Evolutionary conservation across 2,113 vertebrate genomes (phyloP), one percentile per base, ranked within the genome.

Genomic region (Pipra filicauda): DNA sequence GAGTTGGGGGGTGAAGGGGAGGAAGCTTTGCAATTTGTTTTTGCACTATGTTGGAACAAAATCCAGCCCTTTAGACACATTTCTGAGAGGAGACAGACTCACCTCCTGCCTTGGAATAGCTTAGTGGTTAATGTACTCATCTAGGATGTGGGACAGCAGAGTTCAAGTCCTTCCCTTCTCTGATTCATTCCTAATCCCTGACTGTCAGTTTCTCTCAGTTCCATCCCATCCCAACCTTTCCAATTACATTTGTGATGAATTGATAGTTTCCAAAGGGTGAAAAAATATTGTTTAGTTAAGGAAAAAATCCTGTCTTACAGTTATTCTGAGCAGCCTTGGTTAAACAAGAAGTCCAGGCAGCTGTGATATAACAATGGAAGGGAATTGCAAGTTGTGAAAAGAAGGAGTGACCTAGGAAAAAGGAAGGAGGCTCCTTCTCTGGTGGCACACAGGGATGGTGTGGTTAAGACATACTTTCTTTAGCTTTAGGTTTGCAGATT

Each of bases 141-240:
- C 65, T 21, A 44, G 65, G 91, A 77, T 88, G 86, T 69, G 83
- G 75, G 57, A 94, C 82, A 87, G 76, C 67, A 84, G 77, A 93
- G 88, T 76, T 96, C 85, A 95, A 87, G 65, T 81, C 83, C 67
- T 95, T 89, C 61, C 65, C 48, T 89, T 80, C 54, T 92, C 83
- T 95, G 79, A 96, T 91, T 96, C 86, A 95, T 14, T 54, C 49
- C n/a, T 78, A 87, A 92, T 65, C 93, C 88, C 31, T 49, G 28
- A 52, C 52, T 41, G 30, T 49, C 37, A 44, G 31, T 57, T 94
- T 76, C 89, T 85, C 31, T 72, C 44, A 57, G 41, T 51, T 89
- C 44, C 39, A 66, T 41, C 35, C 51, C 69, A 64, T 9, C 31
- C 22, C 57, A 48, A 12, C 31, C 21, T 87, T 93, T 86, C 79